Conservation (phyloP, 2,888 invertebrate genomes). For the Tenodera sinensis region DNA sequence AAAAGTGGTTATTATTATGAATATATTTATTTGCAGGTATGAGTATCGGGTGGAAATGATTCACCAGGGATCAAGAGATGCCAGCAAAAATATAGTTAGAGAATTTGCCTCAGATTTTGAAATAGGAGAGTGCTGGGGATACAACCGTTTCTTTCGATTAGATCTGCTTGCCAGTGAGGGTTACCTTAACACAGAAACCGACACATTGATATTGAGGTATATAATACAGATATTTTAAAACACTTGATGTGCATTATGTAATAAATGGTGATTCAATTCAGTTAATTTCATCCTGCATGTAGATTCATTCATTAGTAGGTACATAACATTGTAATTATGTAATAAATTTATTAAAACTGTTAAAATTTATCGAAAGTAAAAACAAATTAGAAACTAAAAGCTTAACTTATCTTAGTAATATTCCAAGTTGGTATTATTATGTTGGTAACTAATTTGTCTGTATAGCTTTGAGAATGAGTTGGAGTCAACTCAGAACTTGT, state of each 20-base stretch:
- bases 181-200: slow-evolving; percentile 77
- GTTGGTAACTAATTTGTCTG: no score
- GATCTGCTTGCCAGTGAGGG: slow-evolving; percentile 88
- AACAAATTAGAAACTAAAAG: no score
- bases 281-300: no score
- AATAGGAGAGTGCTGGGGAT: slow-evolving; percentile 95
- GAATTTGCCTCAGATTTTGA: slow-evolving; percentile 96
- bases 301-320: not conserved
- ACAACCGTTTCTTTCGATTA: slow-evolving; percentile 87
- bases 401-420: no score
- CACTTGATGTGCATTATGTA: not conserved
- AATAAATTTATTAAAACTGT: no score
- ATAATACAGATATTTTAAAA: not conserved
- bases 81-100: slow-evolving; percentile 82
- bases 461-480: no score
- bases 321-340: no score
- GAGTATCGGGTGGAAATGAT: slow-evolving; percentile 95
- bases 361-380: no score
- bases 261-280: not conserved
- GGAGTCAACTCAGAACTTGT: no score
- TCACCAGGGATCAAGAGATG: slow-evolving; percentile 80
- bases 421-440: no score
- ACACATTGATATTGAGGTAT: slow-evolving; percentile 77
- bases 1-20: not conserved
- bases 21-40: slow-evolving; percentile 55